Percentiles rank a stretch among this genome's conserved stretches.
These are phyloP conservation scores for Aegypius monachus DNA, from an alignment of 2,113 vertebrate genomes.

Conservation along the genomic window DNA sequence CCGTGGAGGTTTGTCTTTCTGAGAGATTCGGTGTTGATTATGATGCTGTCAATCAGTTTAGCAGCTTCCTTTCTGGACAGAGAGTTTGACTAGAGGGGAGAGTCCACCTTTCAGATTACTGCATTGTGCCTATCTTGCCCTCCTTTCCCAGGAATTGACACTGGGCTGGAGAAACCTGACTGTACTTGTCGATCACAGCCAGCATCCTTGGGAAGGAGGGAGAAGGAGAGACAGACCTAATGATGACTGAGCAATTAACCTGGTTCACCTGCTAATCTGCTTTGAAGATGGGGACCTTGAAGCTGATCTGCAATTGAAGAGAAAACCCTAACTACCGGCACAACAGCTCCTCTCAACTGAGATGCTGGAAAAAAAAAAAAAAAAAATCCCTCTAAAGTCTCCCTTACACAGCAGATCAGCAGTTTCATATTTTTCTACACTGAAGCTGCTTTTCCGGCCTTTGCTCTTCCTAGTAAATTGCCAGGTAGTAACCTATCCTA, in stretches of 20 bases:
- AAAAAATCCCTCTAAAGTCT: background rate
- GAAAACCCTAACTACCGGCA: background rate
- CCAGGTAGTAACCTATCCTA: background rate
- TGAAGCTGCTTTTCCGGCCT: background rate
- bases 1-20: background rate
- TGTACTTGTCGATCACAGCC: background rate
- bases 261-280: background rate
- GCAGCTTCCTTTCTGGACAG: background rate
- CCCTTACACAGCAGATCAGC: background rate
- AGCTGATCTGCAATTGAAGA: background rate
- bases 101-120: background rate
- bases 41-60: background rate
- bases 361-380: background rate
- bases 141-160: background rate
- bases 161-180: background rate
- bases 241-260: background rate
- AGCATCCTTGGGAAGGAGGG: background rate
- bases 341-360: background rate
- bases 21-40: background rate
- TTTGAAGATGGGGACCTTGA: background rate
- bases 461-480: background rate
- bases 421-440: background rate
- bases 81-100: background rate
- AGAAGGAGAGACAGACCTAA: background rate
- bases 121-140: fast-evolving